A percentile compares a stretch with the other conserved stretches of the same genome.
These are phyloP conservation scores for Galeruca laticollis DNA, from an alignment of 2,888 invertebrate species.

Conservation along the genomic window DNA sequence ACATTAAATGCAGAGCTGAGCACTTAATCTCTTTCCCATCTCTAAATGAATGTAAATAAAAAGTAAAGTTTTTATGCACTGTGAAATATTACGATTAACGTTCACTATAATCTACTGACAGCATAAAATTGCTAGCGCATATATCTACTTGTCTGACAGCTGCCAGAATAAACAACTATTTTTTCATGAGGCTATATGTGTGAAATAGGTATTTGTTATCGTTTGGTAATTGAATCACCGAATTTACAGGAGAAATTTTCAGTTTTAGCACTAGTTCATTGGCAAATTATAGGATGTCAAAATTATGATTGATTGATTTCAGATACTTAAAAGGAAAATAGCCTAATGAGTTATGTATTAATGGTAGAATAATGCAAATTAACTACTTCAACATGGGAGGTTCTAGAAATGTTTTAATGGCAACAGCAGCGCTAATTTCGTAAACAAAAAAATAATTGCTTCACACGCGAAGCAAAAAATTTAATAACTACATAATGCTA, in stretches of 20 bases:
- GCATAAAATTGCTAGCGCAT: constrained; percentile 45
- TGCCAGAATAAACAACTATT: constrained; percentile 43
- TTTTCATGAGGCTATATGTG: constrained; percentile 29
- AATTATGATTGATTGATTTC: constrained; percentile 24
- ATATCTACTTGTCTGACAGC: constrained; percentile 43
- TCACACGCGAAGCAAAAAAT: not conserved
- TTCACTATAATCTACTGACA: constrained; percentile 47
- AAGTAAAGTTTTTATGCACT: constrained; percentile 41
- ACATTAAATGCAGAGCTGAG: not conserved
- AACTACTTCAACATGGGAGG: not conserved
- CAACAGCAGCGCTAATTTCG: not conserved
- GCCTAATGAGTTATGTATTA: constrained; percentile 15
- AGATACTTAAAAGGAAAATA: constrained; percentile 17
- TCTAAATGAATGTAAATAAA: constrained; percentile 36
- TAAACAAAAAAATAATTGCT: not conserved
- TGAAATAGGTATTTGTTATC: constrained; percentile 39
- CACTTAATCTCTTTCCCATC: not conserved
- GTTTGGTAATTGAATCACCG: constrained; percentile 31
- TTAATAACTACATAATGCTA: not conserved
- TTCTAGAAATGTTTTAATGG: constrained; percentile 5
- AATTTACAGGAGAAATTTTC: constrained; percentile 22
- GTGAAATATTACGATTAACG: constrained; percentile 46
- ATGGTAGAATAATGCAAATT: constrained; percentile 14
- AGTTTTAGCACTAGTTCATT: constrained; percentile 12
- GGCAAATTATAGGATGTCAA: constrained; percentile 16